Evolutionary conservation across 2,797 vertebrate genomes (phyloP).

Genomic region (Streptopelia turtur): DNA sequence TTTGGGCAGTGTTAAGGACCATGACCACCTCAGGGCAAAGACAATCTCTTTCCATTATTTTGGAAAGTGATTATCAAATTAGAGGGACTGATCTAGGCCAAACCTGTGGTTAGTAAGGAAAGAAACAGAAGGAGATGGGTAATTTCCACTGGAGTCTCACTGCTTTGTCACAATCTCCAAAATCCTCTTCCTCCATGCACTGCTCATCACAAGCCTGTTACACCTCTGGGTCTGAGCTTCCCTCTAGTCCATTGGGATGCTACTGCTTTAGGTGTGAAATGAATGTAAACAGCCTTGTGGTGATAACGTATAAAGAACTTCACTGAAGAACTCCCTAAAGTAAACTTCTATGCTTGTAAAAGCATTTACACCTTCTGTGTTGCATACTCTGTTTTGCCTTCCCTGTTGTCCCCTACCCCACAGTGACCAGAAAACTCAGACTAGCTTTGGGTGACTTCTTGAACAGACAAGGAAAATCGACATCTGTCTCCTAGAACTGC

Average conservation of each 20-base stretch:
- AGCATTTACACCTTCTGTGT: background rate
- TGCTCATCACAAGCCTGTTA: background rate
- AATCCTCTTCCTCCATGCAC: background rate
- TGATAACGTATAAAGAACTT: background rate
- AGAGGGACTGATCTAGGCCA: background rate
- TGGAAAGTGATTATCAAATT: background rate
- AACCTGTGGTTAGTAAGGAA: background rate
- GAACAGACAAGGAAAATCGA: background rate
- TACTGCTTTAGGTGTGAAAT: background rate
- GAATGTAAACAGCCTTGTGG: background rate
- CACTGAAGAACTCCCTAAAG: background rate
- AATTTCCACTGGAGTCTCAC: background rate
- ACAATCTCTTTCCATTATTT: background rate
- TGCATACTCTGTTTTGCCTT: background rate
- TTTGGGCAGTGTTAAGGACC: background rate
- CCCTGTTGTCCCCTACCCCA: background rate
- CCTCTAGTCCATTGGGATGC: background rate
- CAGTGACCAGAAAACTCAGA: background rate
- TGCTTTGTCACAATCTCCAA: background rate
- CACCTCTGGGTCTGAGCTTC: background rate
- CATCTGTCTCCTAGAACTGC: background rate
- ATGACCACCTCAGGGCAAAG: background rate
- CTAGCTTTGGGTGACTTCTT: background rate
- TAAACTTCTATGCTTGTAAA: background rate
- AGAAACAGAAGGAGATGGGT: background rate